Evolutionary conservation across 1,140 invertebrate species (phyloP).

Genomic region (Drosophila truncata): DNA sequence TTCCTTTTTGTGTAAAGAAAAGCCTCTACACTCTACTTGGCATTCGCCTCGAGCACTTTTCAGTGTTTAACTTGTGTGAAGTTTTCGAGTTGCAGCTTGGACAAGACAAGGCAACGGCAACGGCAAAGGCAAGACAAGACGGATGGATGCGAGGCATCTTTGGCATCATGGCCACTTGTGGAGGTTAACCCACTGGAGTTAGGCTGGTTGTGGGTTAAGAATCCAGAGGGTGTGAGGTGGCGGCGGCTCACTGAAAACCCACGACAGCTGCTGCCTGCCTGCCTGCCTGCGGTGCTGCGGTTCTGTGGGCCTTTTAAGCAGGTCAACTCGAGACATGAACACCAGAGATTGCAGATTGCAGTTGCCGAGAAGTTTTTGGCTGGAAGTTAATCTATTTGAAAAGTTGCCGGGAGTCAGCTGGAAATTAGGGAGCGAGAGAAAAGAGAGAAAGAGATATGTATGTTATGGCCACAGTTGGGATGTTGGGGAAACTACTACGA

Average conservation of each 20-base stretch:
- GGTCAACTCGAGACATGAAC: constrained; percentile 56
- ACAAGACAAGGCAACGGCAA: constrained; percentile 42
- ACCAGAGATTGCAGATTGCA: constrained; percentile 39
- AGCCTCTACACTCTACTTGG: constrained; percentile 49
- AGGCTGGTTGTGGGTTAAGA: neutral
- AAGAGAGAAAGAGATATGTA: neutral
- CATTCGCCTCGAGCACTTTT: constrained; percentile 70
- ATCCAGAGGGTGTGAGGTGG: constrained; percentile 5
- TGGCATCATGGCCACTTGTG: constrained; percentile 56
- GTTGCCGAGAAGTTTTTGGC: constrained; percentile 45
- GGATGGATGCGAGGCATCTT: constrained; percentile 45
- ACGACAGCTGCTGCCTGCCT: constrained; percentile 45
- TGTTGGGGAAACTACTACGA: neutral
- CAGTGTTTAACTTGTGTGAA: constrained; percentile 81
- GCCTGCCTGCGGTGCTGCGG: constrained; percentile 33
- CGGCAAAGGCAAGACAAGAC: constrained; percentile 49
- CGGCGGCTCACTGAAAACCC: constrained; percentile 20
- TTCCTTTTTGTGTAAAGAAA: constrained; percentile 54
- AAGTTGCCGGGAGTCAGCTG: constrained; percentile 36
- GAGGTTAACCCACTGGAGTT: constrained; percentile 51
- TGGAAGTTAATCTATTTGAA: constrained; percentile 59
- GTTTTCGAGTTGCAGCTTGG: constrained; percentile 60
- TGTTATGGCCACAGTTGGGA: neutral
- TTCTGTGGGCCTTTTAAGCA: constrained; percentile 55
- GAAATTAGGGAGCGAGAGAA: constrained; percentile 30